Percentiles rank a stretch among this genome's conserved stretches.
Conservation (phyloP, 2,113 vertebrate species). For the Speoplatyrhinus poulsoni region DNA sequence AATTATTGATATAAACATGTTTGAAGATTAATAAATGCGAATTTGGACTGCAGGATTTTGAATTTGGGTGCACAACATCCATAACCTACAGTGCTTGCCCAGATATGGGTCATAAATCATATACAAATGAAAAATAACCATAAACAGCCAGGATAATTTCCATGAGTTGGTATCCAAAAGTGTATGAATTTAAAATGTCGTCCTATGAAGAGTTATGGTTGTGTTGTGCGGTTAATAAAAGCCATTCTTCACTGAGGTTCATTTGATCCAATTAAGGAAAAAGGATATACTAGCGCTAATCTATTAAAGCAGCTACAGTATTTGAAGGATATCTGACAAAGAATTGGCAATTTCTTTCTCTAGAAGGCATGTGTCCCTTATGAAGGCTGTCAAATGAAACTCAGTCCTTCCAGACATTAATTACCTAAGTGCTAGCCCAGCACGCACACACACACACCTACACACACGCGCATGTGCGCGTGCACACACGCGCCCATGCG, state of each 20-base stretch:
- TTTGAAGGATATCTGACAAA: no score
- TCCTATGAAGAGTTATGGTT: background rate
- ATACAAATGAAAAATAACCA: background rate
- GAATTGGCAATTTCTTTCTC: background rate
- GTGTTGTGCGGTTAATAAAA: background rate
- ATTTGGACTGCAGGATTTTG: no score
- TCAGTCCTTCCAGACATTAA: conserved; percentile 43
- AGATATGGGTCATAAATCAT: background rate
- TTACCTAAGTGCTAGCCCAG: conserved; percentile 42
- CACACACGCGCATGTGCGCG: background rate
- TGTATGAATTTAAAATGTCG: background rate
- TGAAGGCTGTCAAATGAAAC: conserved; percentile 11
- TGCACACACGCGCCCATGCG: background rate
- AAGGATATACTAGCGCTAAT: background rate
- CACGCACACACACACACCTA: conserved; percentile 8
- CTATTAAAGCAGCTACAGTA: background rate
- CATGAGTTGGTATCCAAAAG: background rate
- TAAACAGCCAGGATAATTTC: background rate
- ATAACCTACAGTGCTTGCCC: background rate
- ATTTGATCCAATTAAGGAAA: background rate
- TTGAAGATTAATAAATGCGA: no score
- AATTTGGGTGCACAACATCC: no score
- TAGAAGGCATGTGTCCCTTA: conserved; percentile 20
- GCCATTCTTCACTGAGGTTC: no score
- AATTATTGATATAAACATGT: no score